Base-by-base conservation (phyloP, 2,888 invertebrate genomes). In the Steinernema hermaphroditum region DNA sequence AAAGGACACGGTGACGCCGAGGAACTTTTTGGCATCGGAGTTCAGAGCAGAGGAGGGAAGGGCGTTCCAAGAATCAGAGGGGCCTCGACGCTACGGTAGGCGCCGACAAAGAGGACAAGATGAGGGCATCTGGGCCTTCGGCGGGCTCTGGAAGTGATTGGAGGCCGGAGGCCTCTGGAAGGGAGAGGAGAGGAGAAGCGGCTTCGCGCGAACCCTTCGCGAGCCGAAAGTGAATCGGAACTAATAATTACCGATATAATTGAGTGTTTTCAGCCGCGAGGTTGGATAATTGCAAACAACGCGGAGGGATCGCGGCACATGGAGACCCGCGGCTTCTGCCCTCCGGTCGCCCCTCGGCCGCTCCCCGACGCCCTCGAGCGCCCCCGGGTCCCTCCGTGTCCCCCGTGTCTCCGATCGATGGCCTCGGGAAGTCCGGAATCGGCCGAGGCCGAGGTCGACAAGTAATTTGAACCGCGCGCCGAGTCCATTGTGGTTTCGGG, bases 191-290 rank as follows among this genome's bases (percentile, higher is more conserved):
- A 24, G 6, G n/a, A 46, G 46, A 16, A 34, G 27, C 29, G 62
- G 16, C 62, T 6, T 16, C 22, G 6, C 62, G 62, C 62, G 62
- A 32, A 32, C 32, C 37, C 16, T 62, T 32, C 62, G 62, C 14
- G 27, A 54, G 62, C 62, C 62, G 62, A 62, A 62, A 62, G 62
- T 62, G 62, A 62, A 62, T 62, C 62, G 62, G 32, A 62, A 62
- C 62, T 62, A 62, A 62, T 62, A 62, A 62, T 62, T 62, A 62
- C 62, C 27, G 27, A 62, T 27, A 34, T 62, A 62, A 62, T 62
- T 62, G 62, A 62, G 32, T 62, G 62, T 62, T 62, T 62, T 62
- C 62, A 62, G 32, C 62, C 62, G 62, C 62, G 62, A 27, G 62
- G 62, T 32, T 27, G 32, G 62, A 62, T 62, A 62, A 62, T 62